Evolutionary conservation across 1,140 invertebrate genomes (phyloP).

Genomic region (Drosophila leontia): DNA sequence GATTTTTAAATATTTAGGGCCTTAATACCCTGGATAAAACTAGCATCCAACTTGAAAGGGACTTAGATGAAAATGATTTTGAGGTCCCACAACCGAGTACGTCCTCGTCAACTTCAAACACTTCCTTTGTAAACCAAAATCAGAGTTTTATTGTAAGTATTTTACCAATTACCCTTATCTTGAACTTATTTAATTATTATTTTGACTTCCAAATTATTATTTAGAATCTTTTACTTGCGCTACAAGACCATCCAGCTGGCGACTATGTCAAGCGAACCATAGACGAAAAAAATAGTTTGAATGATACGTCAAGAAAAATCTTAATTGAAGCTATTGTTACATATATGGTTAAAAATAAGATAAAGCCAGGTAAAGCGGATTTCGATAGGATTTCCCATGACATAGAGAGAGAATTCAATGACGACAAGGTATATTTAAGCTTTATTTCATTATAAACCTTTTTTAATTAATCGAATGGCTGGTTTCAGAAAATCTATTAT

Average conservation of each 20-base stretch:
- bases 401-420: conserved; percentile 4
- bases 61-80: neutral
- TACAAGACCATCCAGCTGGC: neutral
- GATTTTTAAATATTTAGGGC: neutral
- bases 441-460: too few relatives aligned
- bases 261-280: neutral
- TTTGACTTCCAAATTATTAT: neutral
- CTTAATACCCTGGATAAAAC: neutral
- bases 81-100: neutral
- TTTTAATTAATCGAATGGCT: neutral
- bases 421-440: conserved; percentile 2
- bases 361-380: neutral
- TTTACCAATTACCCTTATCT: neutral
- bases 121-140: too few relatives aligned
- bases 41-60: neutral
- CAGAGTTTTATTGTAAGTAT: neutral
- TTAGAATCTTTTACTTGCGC: neutral
- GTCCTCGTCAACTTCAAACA: neutral
- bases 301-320: conserved; percentile 3
- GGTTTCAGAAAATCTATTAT: conserved; percentile 5
- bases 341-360: conserved; percentile 2
- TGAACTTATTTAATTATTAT: too few relatives aligned
- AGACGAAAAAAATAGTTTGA: neutral
- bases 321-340: conserved; percentile 5
- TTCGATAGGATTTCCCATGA: neutral